Evolutionary conservation across 2,888 invertebrate genomes (phyloP), one percentile per base, ranked within the genome.

Genomic region (Anorthoa munda): DNA sequence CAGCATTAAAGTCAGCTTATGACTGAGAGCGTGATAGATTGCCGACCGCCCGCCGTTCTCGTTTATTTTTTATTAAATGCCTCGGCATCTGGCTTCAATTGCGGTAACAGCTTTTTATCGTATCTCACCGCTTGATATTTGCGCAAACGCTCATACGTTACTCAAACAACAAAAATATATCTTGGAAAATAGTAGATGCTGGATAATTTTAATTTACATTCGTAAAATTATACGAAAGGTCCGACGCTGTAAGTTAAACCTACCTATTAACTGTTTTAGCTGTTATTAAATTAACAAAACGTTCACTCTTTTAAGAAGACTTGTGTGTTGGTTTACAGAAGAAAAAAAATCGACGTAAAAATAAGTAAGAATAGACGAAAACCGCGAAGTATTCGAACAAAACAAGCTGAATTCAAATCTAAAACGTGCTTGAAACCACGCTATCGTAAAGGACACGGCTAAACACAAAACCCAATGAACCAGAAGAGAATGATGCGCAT

Each of bases 1-100:
- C 93, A 95, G 95, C 95, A 95, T 95, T 95, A 95, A 95, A 95
- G 95, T 95, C 95, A 92, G 95, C 94, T 95, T 95, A 95, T 95
- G 94, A 94, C 94, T 93, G 92, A 92, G 92, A 89, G 90, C 92
- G 94, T 95, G 95, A 95, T 95, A 95, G 95, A 95, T 95, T 94
- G 93, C 95, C 92, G 90, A 83, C 90, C 90, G 90, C 88, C 88
- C 87, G 87, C 86, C 87, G 87, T 83, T 89, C 89, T 87, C 93
- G 93, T 93, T 94, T 94, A 94, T 95, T 94, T 95, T 95, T 95
- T 95, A 95, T 94, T 94, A 94, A 94, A 95, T 93, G 92, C 92
- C 90, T 85, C 86, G 88, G 90, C 93, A 93, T 94, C 93, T 94
- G 94, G 93, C 91, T 93, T 91, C 94, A 93, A 94, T 94, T 94